These are phyloP conservation scores for Indicator indicator DNA, from an alignment of 2,113 vertebrate species.

Conservation along the genomic window DNA sequence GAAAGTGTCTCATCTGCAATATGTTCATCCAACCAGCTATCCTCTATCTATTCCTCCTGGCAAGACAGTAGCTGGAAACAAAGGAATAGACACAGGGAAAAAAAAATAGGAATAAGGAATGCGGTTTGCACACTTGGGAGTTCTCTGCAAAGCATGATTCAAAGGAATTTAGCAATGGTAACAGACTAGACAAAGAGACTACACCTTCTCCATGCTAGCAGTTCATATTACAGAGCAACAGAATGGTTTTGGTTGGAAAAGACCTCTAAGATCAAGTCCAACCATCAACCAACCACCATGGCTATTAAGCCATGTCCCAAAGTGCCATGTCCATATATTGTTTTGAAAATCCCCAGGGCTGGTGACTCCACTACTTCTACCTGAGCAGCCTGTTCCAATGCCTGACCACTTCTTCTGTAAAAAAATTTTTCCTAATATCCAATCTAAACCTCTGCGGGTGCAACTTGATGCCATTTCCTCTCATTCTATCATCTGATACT, in stretches of 20 bases:
- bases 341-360: background rate
- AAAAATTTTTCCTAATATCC: background rate
- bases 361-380: background rate
- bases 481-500: background rate
- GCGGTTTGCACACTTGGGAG: background rate
- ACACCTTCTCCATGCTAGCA: background rate
- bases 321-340: no score
- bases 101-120: background rate
- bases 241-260: background rate
- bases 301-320: no score
- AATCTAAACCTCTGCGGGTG: background rate
- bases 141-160: background rate
- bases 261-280: background rate
- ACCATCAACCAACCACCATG: no score
- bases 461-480: background rate
- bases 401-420: background rate
- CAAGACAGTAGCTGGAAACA: slow-evolving; percentile 20
- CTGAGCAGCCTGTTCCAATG: background rate
- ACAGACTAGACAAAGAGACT: background rate
- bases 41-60: background rate
- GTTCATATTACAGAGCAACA: background rate
- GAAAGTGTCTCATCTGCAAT: slow-evolving; percentile 21
- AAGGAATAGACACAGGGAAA: background rate
- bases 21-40: slow-evolving; percentile 5
- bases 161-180: background rate